Base-by-base conservation (phyloP, 2,797 vertebrate species). In the Heteromormyrus szaboi region DNA sequence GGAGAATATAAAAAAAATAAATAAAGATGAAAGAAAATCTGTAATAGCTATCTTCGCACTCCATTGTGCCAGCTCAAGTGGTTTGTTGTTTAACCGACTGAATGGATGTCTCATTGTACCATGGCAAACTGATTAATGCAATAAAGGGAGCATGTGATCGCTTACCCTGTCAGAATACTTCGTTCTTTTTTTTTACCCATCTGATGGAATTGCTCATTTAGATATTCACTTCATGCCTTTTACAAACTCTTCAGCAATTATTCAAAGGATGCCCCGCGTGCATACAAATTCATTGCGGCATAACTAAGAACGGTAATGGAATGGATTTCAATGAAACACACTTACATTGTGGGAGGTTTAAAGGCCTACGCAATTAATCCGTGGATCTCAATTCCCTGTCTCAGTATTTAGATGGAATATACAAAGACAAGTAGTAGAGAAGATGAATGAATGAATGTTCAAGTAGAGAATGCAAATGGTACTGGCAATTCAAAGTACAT, bases 11-110 rank as follows among this genome's bases (percentile, higher is more conserved):
- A 33, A 25, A 65, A 65, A 65, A 65, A 65, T 29, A 68, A 68
- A 68, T 11, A 14, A 68, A 33, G 25, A 14, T 29, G 4, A 11
- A 22, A 68, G 33, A 68, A 14, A 68, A 33, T 68, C 62, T 14
- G 62, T 68, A 68, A 68, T 68, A 68, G 62, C 62, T 2, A 68
- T 68, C 62, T 33, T 33, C 25, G 11, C 62, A 68, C 62, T 68
- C 25, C 62, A 33, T 33, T 33, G 62, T 33, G 62, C 62, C 11
- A 4, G 29, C 62, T 68, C 25, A 68, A 68, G 62, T 44, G 59
- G 65, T 87, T 68, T 68, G 86, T 44, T 87, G 56, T 65, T 87
- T 65, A 46, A 87, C 48, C 62, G 62, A 33, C 62, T 33, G 62
- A 68, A 68, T 33, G 62, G 25, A 33, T 12, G 25, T 68, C 62